These are phyloP conservation scores for Sacculina carcini DNA, from an alignment of 2,888 invertebrate species.

Conservation along the genomic window DNA sequence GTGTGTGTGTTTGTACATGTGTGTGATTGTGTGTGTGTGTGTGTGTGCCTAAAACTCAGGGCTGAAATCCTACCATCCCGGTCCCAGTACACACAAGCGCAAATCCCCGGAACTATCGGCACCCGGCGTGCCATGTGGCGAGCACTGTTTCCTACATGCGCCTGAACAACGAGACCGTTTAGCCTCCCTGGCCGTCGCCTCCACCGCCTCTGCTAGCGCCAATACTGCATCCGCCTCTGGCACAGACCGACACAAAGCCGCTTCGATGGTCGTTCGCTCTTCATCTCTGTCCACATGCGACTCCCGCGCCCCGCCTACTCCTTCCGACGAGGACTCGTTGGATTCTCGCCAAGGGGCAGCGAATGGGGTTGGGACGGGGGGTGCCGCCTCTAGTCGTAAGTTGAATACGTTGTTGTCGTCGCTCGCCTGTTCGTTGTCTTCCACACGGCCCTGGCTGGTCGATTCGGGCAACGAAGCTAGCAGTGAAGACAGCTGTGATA, in stretches of 20 bases:
- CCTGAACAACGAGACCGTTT: neutral
- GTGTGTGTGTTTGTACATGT: neutral
- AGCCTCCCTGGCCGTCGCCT: neutral
- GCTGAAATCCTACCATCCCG: constrained; percentile 65
- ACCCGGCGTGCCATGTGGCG: constrained; percentile 55
- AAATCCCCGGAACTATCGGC: constrained; percentile 68
- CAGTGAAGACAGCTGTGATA: constrained; percentile 79
- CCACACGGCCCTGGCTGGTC: constrained; percentile 31
- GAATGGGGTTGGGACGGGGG: constrained; percentile 9
- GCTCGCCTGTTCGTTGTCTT: too few relatives aligned
- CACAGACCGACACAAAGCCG: too few relatives aligned
- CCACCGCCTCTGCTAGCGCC: neutral
- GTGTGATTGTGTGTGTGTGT: neutral
- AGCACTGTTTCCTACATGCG: constrained; percentile 63
- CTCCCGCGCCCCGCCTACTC: too few relatives aligned
- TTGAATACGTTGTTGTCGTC: too few relatives aligned
- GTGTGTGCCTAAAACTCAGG: constrained; percentile 25
- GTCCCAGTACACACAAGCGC: constrained; percentile 61
- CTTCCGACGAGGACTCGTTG: constrained; percentile 6
- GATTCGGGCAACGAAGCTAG: constrained; percentile 82
- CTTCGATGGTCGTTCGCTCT: too few relatives aligned
- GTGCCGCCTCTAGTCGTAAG: constrained; percentile 4
- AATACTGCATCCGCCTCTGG: too few relatives aligned
- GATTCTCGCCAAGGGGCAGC: constrained; percentile 12
- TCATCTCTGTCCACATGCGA: too few relatives aligned